These are phyloP conservation scores for Drosophila cardini DNA, from an alignment of 1,140 invertebrate species.

Conservation along the genomic window DNA sequence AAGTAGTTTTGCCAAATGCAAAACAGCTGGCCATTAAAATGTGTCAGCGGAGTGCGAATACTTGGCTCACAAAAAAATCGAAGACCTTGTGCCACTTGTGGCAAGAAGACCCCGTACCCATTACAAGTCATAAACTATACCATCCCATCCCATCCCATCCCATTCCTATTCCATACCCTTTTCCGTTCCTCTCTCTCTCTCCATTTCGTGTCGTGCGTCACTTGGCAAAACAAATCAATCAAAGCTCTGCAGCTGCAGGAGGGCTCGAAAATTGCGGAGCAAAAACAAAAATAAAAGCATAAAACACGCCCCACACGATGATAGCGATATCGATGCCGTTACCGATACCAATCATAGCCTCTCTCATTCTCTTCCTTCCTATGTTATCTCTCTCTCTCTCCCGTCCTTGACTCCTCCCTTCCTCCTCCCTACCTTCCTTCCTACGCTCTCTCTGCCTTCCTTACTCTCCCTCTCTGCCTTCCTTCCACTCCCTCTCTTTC, in stretches of 20 bases:
- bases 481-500: no score
- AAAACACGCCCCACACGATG: conserved; percentile 46
- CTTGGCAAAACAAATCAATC: conserved; percentile 80
- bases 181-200: conserved; percentile 18
- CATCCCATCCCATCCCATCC: conserved; percentile 12
- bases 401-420: no score
- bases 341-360: no score
- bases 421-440: no score
- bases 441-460: no score
- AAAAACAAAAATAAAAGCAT: conserved; percentile 57
- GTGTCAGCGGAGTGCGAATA: conserved; percentile 44
- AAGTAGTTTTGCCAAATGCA: conserved; percentile 55
- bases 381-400: no score
- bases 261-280: conserved; percentile 46
- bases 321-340: background rate
- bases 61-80: conserved; percentile 5
- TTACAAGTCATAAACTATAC: conserved; percentile 6
- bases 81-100: conserved; percentile 57
- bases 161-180: conserved; percentile 19
- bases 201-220: conserved; percentile 50
- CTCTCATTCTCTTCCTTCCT: no score
- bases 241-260: conserved; percentile 53
- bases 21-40: conserved; percentile 55
- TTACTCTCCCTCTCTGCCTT: no score
- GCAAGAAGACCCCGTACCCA: conserved; percentile 9